A percentile compares a stretch with the other conserved stretches of the same genome.
phyloP scores from a whole-genome alignment of 2,797 vertebrate species.

The Malurus splendens region DNA sequence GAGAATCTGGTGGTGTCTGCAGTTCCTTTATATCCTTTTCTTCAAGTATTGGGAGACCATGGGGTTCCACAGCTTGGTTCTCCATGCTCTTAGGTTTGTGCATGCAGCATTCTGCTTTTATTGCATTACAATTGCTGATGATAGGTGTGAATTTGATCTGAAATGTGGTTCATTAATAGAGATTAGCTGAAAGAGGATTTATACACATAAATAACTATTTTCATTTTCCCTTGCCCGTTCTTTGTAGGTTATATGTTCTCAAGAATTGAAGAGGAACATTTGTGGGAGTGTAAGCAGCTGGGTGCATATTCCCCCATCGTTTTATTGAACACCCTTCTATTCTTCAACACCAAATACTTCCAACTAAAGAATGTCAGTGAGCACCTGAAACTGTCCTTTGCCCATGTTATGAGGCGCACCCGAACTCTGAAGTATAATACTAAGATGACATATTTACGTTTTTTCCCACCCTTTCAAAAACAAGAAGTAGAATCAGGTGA shows the following conservation, averaged over 20 bases:
- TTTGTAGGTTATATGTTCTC: constrained; percentile 88
- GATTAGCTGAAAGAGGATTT: background rate
- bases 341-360: constrained; percentile 97
- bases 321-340: constrained; percentile 94
- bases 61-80: background rate
- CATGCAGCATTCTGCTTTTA: background rate
- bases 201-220: background rate
- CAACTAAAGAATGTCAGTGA: constrained; percentile 88
- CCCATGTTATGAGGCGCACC: constrained; percentile 92
- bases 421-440: constrained; percentile 81
- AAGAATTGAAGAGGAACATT: constrained; percentile 92
- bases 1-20: background rate
- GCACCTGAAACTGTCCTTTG: constrained; percentile 93
- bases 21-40: background rate
- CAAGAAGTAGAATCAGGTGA: constrained; percentile 75
- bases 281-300: constrained; percentile 97
- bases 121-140: background rate
- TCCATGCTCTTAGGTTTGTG: background rate
- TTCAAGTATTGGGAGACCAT: background rate
- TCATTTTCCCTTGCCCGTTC: background rate
- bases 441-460: constrained; percentile 91
- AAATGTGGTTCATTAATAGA: background rate
- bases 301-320: constrained; percentile 96
- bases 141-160: background rate
- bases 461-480: constrained; percentile 86